Base-by-base conservation (phyloP, 1,140 invertebrate genomes). In the Drosophila aff. region DNA sequence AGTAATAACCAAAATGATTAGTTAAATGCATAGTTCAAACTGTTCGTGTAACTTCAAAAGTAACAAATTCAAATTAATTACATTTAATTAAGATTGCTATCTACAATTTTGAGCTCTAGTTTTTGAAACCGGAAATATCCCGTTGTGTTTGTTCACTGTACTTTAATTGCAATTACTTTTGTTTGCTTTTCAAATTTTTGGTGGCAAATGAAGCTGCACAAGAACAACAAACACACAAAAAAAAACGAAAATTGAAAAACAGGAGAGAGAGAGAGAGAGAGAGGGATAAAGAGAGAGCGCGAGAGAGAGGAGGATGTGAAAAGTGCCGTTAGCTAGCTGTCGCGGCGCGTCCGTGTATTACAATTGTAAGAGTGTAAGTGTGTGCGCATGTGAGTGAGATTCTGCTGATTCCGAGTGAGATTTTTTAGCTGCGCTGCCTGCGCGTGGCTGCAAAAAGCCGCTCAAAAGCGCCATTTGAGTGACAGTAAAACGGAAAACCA, bases 261-360 rank as follows among this genome's bases (percentile, higher is more conserved):
- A 40, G 66, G 44, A 50, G 59, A 28, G 26, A 62, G 11, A 38
- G 26, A 62, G 11, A 38, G 66, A 49, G 31, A 62, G 11, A 36
- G 59, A 40, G 41, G 21, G 58, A 63, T 41, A 36, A 57, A 28
- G 41, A 67, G 47, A 66, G 66, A 67, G 46, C 9, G 16, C 47
- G 18, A 33, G 47, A 76, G 76, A 76, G 76, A 76, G 66, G 41
- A 76, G 79, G 46, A 67, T 41, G 53, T 61, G 62, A 76, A 78
- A 81, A 84, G 66, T 78, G 82, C 82, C 74, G 79, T 85, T 86
- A 82, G 79, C 82, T 61, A 33, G 28, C 60, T 41, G 72, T 63
- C 69, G 74, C 71, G 73, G 47, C 75, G 75, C 73, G 63, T 78
- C 75, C 65, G 66, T 78, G 44, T 78, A 77, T 71, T 61, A 78